Evolutionary conservation across 2,888 invertebrate genomes (phyloP).

Genomic region (Pharmacophagus antenor): DNA sequence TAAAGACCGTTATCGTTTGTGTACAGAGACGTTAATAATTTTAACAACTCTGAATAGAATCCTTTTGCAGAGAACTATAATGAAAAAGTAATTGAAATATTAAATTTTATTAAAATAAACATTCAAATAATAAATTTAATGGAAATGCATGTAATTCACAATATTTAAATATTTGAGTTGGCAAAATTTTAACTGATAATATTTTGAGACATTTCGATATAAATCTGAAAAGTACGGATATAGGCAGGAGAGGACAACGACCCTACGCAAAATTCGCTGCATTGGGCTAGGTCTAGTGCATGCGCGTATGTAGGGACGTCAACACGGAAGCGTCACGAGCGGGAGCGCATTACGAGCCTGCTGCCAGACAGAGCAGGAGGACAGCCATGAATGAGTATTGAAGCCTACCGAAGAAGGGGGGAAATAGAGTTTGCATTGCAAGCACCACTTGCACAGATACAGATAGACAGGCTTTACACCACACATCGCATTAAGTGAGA

Average conservation of each 20-base stretch:
- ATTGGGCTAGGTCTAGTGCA: constrained; percentile 81
- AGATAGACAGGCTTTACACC: constrained; percentile 54
- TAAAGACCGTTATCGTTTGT: constrained; percentile 30
- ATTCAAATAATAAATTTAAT: background rate
- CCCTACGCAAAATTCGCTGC: constrained; percentile 82
- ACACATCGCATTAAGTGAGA: constrained; percentile 52
- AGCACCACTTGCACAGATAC: constrained; percentile 69
- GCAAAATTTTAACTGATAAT: constrained; percentile 36
- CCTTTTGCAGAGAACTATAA: background rate
- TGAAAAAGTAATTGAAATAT: background rate
- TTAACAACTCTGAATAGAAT: constrained; percentile 2
- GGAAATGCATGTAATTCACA: background rate
- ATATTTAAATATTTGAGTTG: background rate
- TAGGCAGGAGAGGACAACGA: constrained; percentile 65
- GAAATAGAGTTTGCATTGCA: constrained; percentile 77
- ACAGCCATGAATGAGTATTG: constrained; percentile 78
- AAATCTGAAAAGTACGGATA: constrained; percentile 38
- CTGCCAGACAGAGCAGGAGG: constrained; percentile 65
- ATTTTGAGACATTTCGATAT: constrained; percentile 43
- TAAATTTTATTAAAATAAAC: background rate
- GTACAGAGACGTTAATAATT: background rate
- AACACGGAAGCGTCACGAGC: constrained; percentile 69
- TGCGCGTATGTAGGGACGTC: constrained; percentile 71
- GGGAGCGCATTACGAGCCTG: constrained; percentile 61
- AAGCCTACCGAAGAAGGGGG: constrained; percentile 78